Evolutionary conservation across 2,113 vertebrate genomes (phyloP), one percentile per base, ranked within the genome.

Genomic region (Cololabis saira): DNA sequence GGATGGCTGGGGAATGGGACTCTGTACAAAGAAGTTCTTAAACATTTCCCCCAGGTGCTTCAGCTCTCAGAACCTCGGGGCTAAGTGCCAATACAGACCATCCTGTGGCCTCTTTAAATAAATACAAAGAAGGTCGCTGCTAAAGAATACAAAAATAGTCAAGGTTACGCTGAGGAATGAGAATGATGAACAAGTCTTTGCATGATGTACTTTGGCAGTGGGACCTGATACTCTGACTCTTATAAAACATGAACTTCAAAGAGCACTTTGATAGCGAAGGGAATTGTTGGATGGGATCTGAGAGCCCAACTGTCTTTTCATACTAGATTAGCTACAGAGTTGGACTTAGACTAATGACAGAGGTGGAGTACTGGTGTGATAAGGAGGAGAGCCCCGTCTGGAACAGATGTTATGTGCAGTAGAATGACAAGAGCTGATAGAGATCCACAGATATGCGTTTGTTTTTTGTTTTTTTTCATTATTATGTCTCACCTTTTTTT

Each of bases 181-280:
- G 27, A 74, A 54, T 54, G 37, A 74, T 19, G 73, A 78, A 52
- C 50, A 51, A 68, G 50, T 74, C 82, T 90, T 90, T 69, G 86
- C 81, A 88, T 87, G 75, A 66, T 17, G 37, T 62, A 79, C 87
- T 81, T 85, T 80, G 60, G 74, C 84, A 75, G 61, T 21, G 16
- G 55, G 87, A 92, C 92, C 89, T 75, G 84, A 86, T 81, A 89
- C 82, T 87, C 84, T 81, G 91, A 85, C 69, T 89, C 89, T 89
- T 78, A 74, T 43, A 84, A 62, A 86, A 82, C 30, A 65, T 79
- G 68, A 80, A 87, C 91, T 92, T 92, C 91, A 93, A 93, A 92
- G 89, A 77, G 54, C n/a, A 56, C 87, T 89, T 92, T 93, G 88
- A 92, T 91, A 82, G 65, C 47, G 49, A 55, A 66, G 56, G 71